Percentiles rank a stretch among this genome's conserved stretches.
Evolutionary conservation across 2,797 vertebrate genomes (phyloP).

Genomic region (Microhierax caerulescens): DNA sequence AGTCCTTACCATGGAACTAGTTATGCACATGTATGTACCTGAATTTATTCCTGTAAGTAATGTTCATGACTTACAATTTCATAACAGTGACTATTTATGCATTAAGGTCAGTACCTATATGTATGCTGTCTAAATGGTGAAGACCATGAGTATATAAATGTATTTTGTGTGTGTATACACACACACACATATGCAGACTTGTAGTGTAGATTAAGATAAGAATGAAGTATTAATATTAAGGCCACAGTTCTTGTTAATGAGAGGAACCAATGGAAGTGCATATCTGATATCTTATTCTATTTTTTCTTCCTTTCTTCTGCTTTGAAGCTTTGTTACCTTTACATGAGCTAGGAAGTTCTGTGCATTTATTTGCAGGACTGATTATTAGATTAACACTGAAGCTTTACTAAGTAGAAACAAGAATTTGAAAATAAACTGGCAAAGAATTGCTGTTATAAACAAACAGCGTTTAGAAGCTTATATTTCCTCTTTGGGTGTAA

Average conservation of each 20-base stretch:
- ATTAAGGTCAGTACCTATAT: neutral
- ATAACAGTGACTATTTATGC: neutral
- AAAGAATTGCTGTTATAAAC: neutral
- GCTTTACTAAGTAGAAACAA: neutral
- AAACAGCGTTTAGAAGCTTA: neutral
- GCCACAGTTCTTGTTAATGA: neutral
- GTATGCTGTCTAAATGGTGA: neutral
- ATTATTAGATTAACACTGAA: neutral
- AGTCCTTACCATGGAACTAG: neutral
- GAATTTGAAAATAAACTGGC: neutral
- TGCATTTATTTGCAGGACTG: neutral
- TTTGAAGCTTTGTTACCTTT: neutral
- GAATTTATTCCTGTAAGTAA: neutral
- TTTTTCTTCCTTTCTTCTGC: neutral
- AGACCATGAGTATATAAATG: neutral
- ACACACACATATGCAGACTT: accelerated
- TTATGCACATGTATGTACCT: neutral
- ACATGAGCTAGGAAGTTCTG: neutral
- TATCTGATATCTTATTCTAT: neutral
- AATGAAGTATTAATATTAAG: neutral
- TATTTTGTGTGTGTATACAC: neutral
- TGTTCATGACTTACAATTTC: neutral
- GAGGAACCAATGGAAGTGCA: neutral
- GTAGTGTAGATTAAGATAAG: neutral
- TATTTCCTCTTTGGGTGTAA: neutral